Evolutionary conservation across 2,113 vertebrate species (phyloP), one percentile per base, ranked within the genome.

Genomic region (Mixornis gularis): DNA sequence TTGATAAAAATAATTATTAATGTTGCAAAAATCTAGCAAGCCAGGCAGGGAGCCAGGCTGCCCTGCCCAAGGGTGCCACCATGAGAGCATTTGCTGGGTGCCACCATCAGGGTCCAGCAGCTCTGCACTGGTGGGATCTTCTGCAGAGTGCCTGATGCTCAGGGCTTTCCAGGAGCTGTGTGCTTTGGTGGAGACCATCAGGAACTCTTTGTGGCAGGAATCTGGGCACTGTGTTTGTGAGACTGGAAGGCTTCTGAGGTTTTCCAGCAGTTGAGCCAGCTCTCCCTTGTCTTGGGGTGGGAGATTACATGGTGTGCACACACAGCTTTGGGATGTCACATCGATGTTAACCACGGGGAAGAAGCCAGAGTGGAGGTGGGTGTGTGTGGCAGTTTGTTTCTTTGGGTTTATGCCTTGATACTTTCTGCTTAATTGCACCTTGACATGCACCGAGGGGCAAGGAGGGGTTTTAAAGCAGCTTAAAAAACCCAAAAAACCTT

Each of bases 361-460:
- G 80, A 91, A 85, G 74, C 0, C 0, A 40, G 85, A 72, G 49
- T 59, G 73, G 70, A 87, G 78, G 44, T 79, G 84, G 85, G 46
- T 8, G 26, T 49, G 29, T 1, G 0, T 29, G 59, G 90, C 43
- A 49, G 34, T 73, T 92, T 72, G 60, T 60, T 87, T 86, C 64
- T 86, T 85, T 73, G 46, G 87, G 85, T 93, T 95, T 95, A 36
- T 85, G 60, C 2, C 2, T 91, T 17, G 41, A 93, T 90, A 43
- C 59, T 92, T 97, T 95, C 93, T 95, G 94, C 94, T 87, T 93
- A 92, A 93, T 95, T 96, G 91, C 85, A 89, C 79, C 89, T 78
- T 89, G 94, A 91, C 48, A 38, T 64, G 85, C 88, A 91, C 30
- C 38, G 64, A 84, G 63, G 8, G 19, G 36, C 25, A 32, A 10